phyloP scores from a whole-genome alignment of 2,113 vertebrate species.

The Balaeniceps rex region DNA sequence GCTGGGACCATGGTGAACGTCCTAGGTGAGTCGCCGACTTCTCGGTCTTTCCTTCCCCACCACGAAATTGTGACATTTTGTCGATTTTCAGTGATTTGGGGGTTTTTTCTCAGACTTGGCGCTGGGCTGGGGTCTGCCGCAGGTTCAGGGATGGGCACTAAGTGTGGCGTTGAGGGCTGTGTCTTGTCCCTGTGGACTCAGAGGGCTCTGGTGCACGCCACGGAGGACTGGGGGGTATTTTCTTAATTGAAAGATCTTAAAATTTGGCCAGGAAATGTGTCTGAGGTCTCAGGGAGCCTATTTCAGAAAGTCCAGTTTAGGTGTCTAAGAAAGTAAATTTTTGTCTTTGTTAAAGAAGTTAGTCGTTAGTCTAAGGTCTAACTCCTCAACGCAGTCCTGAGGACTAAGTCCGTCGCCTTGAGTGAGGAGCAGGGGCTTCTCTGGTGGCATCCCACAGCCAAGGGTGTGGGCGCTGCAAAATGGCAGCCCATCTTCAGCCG shows the following conservation, averaged over 20 bases:
- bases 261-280: not conserved
- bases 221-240: not conserved
- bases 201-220: fast-evolving
- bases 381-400: not conserved
- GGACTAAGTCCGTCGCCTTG: not conserved
- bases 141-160: fast-evolving
- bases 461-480: not conserved
- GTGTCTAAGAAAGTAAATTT: not conserved
- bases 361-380: not conserved
- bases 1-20: not conserved
- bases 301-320: not conserved
- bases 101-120: not conserved
- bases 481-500: fast-evolving
- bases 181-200: not conserved
- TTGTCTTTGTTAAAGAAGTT: not conserved
- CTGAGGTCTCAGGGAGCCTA: not conserved
- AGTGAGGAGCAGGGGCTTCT: not conserved
- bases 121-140: not conserved
- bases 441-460: fast-evolving
- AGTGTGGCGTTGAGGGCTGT: fast-evolving
- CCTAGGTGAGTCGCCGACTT: constrained; percentile 31
- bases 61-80: not conserved
- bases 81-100: not conserved
- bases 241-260: not conserved
- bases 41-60: not conserved